Evolutionary conservation across 2,888 invertebrate species (phyloP).

Genomic region (Protophormia terraenovae): DNA sequence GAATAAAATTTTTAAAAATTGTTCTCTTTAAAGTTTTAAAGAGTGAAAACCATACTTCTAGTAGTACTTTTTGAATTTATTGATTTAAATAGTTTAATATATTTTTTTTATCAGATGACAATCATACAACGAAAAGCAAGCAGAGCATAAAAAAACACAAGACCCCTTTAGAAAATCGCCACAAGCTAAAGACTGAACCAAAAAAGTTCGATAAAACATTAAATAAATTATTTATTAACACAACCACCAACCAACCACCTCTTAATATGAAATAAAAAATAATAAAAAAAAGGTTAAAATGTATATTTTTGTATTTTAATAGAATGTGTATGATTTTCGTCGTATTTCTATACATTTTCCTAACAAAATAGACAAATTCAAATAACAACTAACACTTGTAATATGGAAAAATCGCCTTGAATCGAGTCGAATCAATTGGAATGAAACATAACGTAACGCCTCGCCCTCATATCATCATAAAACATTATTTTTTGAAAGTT

Average conservation of each 20-base stretch:
- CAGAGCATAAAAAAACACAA: slow-evolving; percentile 19
- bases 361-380: background rate
- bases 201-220: no score
- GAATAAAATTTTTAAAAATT: no score
- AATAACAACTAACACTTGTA: slow-evolving; percentile 21
- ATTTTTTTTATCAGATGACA: slow-evolving; percentile 39
- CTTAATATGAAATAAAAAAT: no score
- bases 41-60: no score
- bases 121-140: slow-evolving; percentile 60
- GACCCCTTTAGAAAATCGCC: background rate
- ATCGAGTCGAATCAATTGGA: background rate
- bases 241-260: no score
- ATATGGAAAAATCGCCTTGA: slow-evolving; percentile 18
- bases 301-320: no score
- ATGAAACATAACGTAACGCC: background rate
- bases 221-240: no score
- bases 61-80: no score
- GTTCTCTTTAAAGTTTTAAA: no score
- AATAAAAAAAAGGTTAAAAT: no score
- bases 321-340: background rate
- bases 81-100: no score
- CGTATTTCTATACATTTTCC: background rate
- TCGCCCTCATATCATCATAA: slow-evolving; percentile 21
- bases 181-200: no score
- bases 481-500: background rate